Evolutionary conservation across 2,888 invertebrate genomes (phyloP), one percentile per base, ranked within the genome.

Genomic region (Abscondita cerata): DNA sequence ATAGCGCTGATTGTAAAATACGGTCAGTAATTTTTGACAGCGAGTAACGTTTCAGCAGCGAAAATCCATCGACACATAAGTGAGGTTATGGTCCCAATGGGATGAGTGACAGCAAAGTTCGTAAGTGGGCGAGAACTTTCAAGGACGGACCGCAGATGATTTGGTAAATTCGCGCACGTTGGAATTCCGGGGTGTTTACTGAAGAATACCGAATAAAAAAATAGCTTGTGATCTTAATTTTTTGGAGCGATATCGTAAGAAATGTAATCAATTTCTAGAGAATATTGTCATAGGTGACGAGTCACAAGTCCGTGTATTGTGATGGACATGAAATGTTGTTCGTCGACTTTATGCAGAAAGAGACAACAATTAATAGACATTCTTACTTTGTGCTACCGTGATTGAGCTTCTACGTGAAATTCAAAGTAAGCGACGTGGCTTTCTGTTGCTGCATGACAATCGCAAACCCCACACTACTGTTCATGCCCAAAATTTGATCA

Each of bases 401-500:
- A 47, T 12, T 25, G 6, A 25, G 6, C 25, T 25, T 2, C 2
- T 2, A 2, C 25, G 25, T 25, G 25, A 6, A 19, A 50, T 50
- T 2, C 31, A 33, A 15, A 50, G 33, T 19, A 50, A 50, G 34
- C 50, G 50, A 16, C 25, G 47, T 18, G 31, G 33, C 1, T 1
- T 34, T 6, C 12, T 50, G 33, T 33, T 36, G 36, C 36, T 36
- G 36, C 36, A 36, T 36, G n/a, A 36, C 36, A 36, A 36, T 47
- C 20, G 20, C 19, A 47, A 5, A 20, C 47, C 20, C 3, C 20
- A 47, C 11, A 3, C 25, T 47, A 9, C 20, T 3, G 20, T 19
- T 9, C 19, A 47, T 2, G 11, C 25, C 19, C 19, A 20, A 47
- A 20, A 9, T 16, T 20, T 47, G 25, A 47, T 47, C 19, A n/a